phyloP scores from a whole-genome alignment of 23 tunicate species.

The Trididemnum clinides region DNA sequence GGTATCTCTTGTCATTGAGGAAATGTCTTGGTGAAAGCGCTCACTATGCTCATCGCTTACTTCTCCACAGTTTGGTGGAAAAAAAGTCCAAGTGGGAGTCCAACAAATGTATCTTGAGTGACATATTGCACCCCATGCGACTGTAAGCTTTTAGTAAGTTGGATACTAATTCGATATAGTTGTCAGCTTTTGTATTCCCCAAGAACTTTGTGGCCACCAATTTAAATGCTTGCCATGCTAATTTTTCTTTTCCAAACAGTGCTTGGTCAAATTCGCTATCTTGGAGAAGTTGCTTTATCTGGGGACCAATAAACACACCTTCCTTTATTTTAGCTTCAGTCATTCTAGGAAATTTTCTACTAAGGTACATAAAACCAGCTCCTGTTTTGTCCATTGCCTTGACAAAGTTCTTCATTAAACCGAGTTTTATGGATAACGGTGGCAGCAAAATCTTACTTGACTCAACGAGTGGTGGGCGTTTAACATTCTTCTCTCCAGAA shows the following conservation, averaged over 20 bases:
- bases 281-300: slow-evolving; percentile 42
- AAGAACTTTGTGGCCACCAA: slow-evolving; percentile 30
- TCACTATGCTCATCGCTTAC: slow-evolving; percentile 43
- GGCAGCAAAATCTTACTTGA: slow-evolving; percentile 26
- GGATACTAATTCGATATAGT: slow-evolving; percentile 35
- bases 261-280: slow-evolving; percentile 29
- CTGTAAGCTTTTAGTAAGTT: slow-evolving; percentile 41
- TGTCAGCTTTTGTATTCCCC: slow-evolving; percentile 41
- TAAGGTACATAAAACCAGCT: slow-evolving; percentile 41
- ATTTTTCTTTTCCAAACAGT: slow-evolving; percentile 12
- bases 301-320: slow-evolving; percentile 49
- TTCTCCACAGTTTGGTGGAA: slow-evolving; percentile 30
- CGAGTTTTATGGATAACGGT: slow-evolving; percentile 38
- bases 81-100: slow-evolving; percentile 50
- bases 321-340: slow-evolving; percentile 36
- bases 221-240: slow-evolving; percentile 46
- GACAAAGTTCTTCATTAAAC: slow-evolving; percentile 35
- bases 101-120: slow-evolving; percentile 52
- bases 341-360: slow-evolving; percentile 5
- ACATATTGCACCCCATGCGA: slow-evolving; percentile 44
- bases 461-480: slow-evolving; percentile 40
- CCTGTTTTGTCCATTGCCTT: slow-evolving; percentile 43
- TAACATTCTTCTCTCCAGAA: slow-evolving; percentile 36
- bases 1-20: slow-evolving; percentile 37
- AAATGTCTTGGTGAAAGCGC: slow-evolving; percentile 36